Evolutionary conservation across 2,113 vertebrate genomes (phyloP), one percentile per base, ranked within the genome.

Genomic region (Phalacrocorax brasilianus): DNA sequence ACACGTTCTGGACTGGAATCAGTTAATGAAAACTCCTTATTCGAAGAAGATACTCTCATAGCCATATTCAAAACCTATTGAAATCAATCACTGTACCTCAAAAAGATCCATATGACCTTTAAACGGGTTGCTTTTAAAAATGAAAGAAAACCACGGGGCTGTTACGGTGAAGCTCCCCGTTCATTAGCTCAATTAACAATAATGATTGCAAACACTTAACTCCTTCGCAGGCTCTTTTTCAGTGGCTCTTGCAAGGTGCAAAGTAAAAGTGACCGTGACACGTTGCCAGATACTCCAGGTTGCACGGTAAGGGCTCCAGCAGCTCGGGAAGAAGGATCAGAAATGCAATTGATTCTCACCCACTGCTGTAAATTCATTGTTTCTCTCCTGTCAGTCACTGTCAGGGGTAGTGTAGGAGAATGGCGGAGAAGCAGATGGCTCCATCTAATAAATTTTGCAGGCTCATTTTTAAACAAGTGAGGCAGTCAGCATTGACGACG

Each of bases 391-490:
- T 94, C 96, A 93, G 52, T 96, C 95, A 95, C 88, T 93, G 92
- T 94, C 96, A 94, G 72, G n/a, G 52, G 56, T 84, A 86, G 86
- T 92, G 94, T 93, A 96, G 94, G 91, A 96, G 95, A 97, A 93
- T 45, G 68, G 68, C 93, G 93, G 92, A 94, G 93, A 97, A 96
- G 91, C 96, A 97, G 93, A 96, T 96, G 95, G 96, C 85, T 96
- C 78, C 91, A 95, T 89, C 92, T 94, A 97, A 95, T 94, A 94
- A 81, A 95, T 95, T 92, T 94, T 96, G 86, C 94, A 97, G 88
- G 85, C 93, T 96, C 83, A 45, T 96, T 93, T 96, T 94, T 90
- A 94, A 94, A 85, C 76, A 86, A 97, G 90, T 5, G 35, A 96
- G 61, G 92, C 91, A 95, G 82, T 81, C 65, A 75, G 88, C 72